phyloP scores from a whole-genome alignment of 2,797 vertebrate species.

The Acanthurus lineatus region DNA sequence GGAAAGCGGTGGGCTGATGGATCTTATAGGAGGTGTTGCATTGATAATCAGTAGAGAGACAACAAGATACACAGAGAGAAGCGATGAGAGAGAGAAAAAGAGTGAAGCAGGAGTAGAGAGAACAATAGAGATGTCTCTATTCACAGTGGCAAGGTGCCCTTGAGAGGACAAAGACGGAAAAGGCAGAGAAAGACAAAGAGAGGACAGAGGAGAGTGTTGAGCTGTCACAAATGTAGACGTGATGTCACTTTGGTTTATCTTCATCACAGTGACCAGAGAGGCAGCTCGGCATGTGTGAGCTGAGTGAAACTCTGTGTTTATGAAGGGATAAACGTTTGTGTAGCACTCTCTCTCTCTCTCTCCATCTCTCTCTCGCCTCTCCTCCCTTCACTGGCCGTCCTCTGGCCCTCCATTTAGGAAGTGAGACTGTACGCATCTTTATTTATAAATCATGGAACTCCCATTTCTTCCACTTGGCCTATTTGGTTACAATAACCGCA shows the following conservation, averaged over 20 bases:
- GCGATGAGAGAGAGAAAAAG: constrained; percentile 7
- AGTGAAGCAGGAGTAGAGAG: constrained; percentile 9
- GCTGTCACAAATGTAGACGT: constrained; percentile 62
- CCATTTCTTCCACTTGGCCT: constrained; percentile 77
- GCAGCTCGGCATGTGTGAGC: constrained; percentile 63
- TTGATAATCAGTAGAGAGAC: constrained; percentile 75
- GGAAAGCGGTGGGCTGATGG: constrained; percentile 64
- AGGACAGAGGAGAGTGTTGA: constrained; percentile 54
- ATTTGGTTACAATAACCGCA: constrained; percentile 71
- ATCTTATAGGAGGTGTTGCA: constrained; percentile 81
- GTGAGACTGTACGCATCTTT: constrained; percentile 71
- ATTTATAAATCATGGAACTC: constrained; percentile 82
- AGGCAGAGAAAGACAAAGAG: constrained; percentile 31
- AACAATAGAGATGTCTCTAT: constrained; percentile 56
- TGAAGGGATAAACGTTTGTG: constrained; percentile 64
- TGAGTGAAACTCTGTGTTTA: constrained; percentile 82
- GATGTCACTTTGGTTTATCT: constrained; percentile 80
- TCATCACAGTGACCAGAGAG: constrained; percentile 69
- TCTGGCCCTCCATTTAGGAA: constrained; percentile 61
- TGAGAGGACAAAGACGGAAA: constrained; percentile 52
- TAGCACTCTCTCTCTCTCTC: constrained; percentile 13
- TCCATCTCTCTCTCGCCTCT: constrained; percentile 11
- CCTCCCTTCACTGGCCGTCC: constrained; percentile 30
- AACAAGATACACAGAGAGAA: constrained; percentile 42
- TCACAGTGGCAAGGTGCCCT: constrained; percentile 67